Conservation (phyloP, 1,140 invertebrate genomes). For the Lepidostoma basale region DNA sequence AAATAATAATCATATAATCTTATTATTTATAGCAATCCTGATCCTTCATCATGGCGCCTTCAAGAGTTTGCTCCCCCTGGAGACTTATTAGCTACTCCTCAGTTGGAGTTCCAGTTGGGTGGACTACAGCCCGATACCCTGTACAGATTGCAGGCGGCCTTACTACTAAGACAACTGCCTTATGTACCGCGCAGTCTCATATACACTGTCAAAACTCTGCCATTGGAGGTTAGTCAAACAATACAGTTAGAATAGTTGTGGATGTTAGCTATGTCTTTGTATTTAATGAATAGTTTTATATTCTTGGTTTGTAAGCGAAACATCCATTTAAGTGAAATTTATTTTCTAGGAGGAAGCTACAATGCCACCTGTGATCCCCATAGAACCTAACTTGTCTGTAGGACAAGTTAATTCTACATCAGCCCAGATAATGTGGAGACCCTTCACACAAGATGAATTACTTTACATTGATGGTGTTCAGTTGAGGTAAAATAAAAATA, state of each 20-base stretch:
- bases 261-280: background rate
- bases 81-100: slow-evolving; percentile 80
- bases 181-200: slow-evolving; percentile 76
- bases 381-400: slow-evolving; percentile 74
- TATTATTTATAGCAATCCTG: slow-evolving; percentile 64
- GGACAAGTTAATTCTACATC: slow-evolving; percentile 78
- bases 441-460: slow-evolving; percentile 78
- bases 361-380: slow-evolving; percentile 68
- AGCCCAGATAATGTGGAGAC: slow-evolving; percentile 79
- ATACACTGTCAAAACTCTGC: slow-evolving; percentile 72
- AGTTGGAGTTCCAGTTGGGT: slow-evolving; percentile 81
- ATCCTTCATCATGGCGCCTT: slow-evolving; percentile 75
- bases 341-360: slow-evolving; percentile 53
- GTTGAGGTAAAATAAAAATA: slow-evolving; percentile 57
- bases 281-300: background rate
- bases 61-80: slow-evolving; percentile 85
- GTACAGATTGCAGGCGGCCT: slow-evolving; percentile 80
- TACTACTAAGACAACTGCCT: slow-evolving; percentile 73
- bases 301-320: background rate
- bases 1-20: background rate
- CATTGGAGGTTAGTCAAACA: slow-evolving; percentile 37
- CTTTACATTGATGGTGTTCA: slow-evolving; percentile 67
- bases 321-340: background rate
- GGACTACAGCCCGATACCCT: slow-evolving; percentile 78
- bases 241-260: too few species aligned